These are phyloP conservation scores for Darevskia nairensis DNA, from an alignment of 2,797 vertebrate genomes.

Conservation along the genomic window DNA sequence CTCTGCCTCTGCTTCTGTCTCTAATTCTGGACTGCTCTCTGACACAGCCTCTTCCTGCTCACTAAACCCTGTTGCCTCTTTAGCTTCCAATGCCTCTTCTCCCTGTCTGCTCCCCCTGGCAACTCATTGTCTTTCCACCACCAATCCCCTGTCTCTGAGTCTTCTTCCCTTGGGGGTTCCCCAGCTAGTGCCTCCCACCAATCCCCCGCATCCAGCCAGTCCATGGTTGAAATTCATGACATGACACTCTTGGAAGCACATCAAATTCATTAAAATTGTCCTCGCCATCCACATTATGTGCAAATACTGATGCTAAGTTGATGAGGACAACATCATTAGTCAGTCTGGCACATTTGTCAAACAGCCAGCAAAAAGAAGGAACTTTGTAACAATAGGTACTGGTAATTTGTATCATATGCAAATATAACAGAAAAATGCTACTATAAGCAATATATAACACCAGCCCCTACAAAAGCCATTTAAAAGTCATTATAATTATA, in stretches of 20 bases:
- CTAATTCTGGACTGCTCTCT: background rate
- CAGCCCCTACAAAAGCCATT: constrained; percentile 36
- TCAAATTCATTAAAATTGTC: constrained; percentile 35
- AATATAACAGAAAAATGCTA: constrained; percentile 34
- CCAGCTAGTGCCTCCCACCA: too few species aligned
- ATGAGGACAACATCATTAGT: background rate
- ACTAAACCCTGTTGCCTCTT: too few species aligned
- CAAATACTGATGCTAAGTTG: constrained; percentile 19
- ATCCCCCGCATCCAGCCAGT: too few species aligned
- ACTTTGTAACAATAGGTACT: background rate
- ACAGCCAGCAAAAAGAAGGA: background rate
- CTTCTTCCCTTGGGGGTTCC: too few species aligned
- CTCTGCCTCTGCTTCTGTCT: too few species aligned
- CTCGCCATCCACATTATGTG: constrained; percentile 21
- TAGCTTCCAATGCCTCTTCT: too few species aligned
- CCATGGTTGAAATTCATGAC: constrained; percentile 26
- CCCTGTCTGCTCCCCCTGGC: too few species aligned
- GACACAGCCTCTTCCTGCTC: background rate
- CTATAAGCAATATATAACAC: constrained; percentile 63
- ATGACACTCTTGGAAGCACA: background rate
- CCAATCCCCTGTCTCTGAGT: too few species aligned
- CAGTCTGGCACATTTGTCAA: background rate
- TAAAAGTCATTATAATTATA: constrained; percentile 61
- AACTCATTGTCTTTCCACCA: too few species aligned
- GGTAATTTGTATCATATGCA: constrained; percentile 56